Conservation (phyloP, 1,140 invertebrate species). For the Drosophila burlai region DNA sequence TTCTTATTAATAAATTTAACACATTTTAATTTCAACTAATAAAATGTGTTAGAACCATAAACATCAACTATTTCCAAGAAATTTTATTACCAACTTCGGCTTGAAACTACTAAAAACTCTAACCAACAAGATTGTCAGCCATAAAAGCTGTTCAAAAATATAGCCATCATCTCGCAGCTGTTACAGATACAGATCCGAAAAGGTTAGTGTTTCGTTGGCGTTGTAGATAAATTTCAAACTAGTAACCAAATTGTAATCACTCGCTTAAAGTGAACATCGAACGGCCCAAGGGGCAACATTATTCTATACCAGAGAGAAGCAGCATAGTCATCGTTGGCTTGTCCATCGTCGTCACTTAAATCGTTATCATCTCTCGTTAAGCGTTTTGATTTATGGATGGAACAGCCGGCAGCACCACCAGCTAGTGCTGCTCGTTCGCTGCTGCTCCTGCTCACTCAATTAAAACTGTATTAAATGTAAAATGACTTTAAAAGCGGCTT, state of each 20-base stretch:
- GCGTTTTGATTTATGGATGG: slow-evolving; percentile 71
- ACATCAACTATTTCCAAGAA: neutral
- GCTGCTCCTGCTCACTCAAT: slow-evolving; percentile 60
- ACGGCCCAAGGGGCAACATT: slow-evolving; percentile 41
- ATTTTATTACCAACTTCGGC: slow-evolving; percentile 2
- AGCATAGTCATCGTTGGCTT: slow-evolving; percentile 23
- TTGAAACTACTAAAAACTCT: neutral
- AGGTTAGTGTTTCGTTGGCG: slow-evolving; percentile 3
- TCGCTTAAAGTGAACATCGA: slow-evolving; percentile 23
- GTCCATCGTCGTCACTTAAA: slow-evolving; percentile 50
- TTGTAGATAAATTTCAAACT: neutral
- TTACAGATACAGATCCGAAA: slow-evolving; percentile 10
- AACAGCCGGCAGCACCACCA: slow-evolving; percentile 7
- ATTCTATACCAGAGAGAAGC: slow-evolving; percentile 24
- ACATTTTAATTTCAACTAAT: neutral
- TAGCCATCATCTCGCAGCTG: neutral
- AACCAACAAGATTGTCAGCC: neutral
- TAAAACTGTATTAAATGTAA: slow-evolving; percentile 83
- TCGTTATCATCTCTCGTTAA: slow-evolving; percentile 71
- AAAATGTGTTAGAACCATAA: neutral
- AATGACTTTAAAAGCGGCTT: slow-evolving; percentile 69
- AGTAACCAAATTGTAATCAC: slow-evolving; percentile 15
- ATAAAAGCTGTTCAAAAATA: slow-evolving; percentile 1
- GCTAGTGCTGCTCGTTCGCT: slow-evolving; percentile 10
- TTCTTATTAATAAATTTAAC: neutral